Percentiles rank a stretch among this genome's conserved stretches.
phyloP scores from a whole-genome alignment of 2,113 vertebrate species.

The Heterochromis multidens region DNA sequence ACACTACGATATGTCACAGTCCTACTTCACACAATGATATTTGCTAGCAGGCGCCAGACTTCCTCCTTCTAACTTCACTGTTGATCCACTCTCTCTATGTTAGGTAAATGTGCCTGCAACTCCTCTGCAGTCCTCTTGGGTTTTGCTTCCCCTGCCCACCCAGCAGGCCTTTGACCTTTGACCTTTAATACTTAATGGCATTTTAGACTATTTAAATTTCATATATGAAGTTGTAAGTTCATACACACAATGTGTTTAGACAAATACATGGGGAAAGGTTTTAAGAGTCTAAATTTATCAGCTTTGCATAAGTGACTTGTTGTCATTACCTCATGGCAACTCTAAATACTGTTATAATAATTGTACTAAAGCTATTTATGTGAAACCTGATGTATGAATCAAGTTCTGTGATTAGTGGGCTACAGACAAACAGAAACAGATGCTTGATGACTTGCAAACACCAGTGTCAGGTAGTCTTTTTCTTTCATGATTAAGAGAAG shows the following conservation, averaged over 20 bases:
- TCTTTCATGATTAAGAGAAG: background rate
- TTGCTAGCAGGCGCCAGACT: background rate
- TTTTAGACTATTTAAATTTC: too few relatives aligned
- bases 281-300: background rate
- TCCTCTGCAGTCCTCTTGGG: background rate
- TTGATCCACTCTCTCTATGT: accelerated
- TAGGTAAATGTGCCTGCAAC: background rate
- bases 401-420: background rate
- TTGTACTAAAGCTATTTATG: background rate
- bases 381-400: background rate
- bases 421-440: background rate
- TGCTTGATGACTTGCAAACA: background rate
- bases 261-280: background rate
- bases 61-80: background rate
- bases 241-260: too few relatives aligned
- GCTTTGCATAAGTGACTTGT: background rate
- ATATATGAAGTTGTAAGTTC: too few relatives aligned
- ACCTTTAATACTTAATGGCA: too few relatives aligned
- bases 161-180: background rate
- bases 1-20: too few relatives aligned
- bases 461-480: background rate
- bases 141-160: background rate
- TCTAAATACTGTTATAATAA: background rate
- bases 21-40: background rate
- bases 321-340: background rate